Base-by-base conservation (phyloP, 1,140 invertebrate genomes). In the Gryllus bimaculatus region DNA sequence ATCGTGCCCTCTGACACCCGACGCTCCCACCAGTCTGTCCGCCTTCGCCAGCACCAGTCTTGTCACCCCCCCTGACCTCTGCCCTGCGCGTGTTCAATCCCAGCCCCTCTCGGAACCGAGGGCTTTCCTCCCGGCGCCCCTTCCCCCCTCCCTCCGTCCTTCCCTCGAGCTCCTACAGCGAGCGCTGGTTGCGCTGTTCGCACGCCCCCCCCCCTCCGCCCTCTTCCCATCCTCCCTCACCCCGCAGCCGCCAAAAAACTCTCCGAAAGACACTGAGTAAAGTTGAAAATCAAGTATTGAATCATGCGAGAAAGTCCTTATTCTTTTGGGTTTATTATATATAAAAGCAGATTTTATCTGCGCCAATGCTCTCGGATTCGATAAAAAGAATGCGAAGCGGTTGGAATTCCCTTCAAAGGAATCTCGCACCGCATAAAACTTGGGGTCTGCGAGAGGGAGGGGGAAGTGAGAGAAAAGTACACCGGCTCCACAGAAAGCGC, bases 281-380 rank as follows among this genome's bases (percentile, higher is more conserved):
- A 66, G 54, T 66, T 66, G 54, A 66, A 66, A 66, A 66, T 66
- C 54, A 66, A 66, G 54, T 66, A 10, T 66, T 66, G 54, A 66
- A 66, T 18, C 54, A 66, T 66, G 54, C 54, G 54, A 66, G 54
- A 66, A 18, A 66, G 54, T 13, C 54, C 18, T 66, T 18, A 66
- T 66, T 66, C 54, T 18, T 66, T 66, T 18, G 54, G 54, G 54
- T 66, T 66, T 66, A 66, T 66, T 66, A 66, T 66, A 66, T 66
- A 1, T 66, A 66, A 66, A 66, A 66, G 54, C 10, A 66, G 54
- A 66, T 66, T 66, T 66, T 66, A 66, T 66, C 54, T 66, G 54
- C 18, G 10, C 54, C 54, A 66, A 66, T 66, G 54, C 54, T 10
- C 54, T 13, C 54, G 54, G 54, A 66, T 66, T 66, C 54, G 54